A percentile compares a stretch with the other conserved stretches of the same genome.
Evolutionary conservation across 2,797 vertebrate genomes (phyloP).

Genomic region (Prionace glauca): DNA sequence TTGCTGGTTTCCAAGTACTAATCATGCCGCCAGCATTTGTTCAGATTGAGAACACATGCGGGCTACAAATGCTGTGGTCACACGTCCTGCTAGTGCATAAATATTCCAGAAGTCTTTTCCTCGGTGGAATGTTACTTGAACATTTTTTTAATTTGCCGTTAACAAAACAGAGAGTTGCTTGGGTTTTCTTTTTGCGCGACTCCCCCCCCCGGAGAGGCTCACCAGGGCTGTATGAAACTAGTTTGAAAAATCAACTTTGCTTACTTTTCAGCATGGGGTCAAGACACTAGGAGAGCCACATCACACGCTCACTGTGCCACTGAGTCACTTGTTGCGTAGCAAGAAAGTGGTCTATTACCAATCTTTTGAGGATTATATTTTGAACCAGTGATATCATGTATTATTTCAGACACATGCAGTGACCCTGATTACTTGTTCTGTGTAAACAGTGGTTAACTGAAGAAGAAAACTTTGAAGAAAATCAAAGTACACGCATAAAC

Average conservation of each 20-base stretch:
- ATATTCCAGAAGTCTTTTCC: neutral
- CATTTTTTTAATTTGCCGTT: neutral
- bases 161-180: neutral
- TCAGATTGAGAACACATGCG: constrained; percentile 25
- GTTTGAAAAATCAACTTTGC: neutral
- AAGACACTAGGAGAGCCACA: neutral
- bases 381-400: neutral
- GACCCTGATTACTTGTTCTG: neutral
- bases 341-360: neutral
- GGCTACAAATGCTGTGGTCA: neutral
- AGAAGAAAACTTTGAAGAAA: neutral
- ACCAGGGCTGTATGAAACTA: neutral
- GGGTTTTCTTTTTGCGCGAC: neutral
- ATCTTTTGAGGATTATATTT: neutral
- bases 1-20: neutral
- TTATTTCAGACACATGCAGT: neutral
- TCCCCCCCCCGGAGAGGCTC: neutral
- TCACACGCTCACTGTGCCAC: neutral
- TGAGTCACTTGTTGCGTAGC: constrained; percentile 5
- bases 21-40: neutral
- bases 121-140: neutral
- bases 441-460: constrained; percentile 8
- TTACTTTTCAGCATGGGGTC: neutral
- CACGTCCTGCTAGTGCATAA: neutral
- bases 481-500: constrained; percentile 1